Base-by-base conservation (phyloP, 2,888 invertebrate species). In the Drosophila seclusa region DNA sequence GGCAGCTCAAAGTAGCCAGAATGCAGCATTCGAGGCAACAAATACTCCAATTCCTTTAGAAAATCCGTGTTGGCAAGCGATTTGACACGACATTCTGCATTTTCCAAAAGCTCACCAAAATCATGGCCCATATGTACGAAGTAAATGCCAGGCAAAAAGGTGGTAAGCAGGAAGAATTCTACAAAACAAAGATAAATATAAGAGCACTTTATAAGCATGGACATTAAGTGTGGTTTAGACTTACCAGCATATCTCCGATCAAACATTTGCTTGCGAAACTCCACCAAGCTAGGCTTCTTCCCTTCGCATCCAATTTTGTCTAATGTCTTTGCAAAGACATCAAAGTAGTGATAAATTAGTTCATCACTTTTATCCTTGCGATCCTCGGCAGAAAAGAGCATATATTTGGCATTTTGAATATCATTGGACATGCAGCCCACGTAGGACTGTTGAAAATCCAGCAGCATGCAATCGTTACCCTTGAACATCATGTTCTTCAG, bases 401-500 rank as follows among this genome's bases (percentile, higher is more conserved):
- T 78, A 34, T 78, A 89, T 0, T 78, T 53, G 0, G 91, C 78
- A 48, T 87, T 87, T 0, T 78, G 68, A 1, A 91, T 8, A 57
- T 91, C 91, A 21, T 64, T 72, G 0, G 78, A 69, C 10, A 87
- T 82, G 0, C 86, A 77, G 5, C 84, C 87, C 24, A 90, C 73
- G 27, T 78, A 79, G 18, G 81, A 78, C 18, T 78, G 27, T 68
- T 91, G 91, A 31, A 74, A 91, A 38, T 91, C 91, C 4, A 91
- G 31, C n/a, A 90, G 49, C 81, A 89, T 83, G 8, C 85, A 76
- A 27, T 90, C 90, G 50, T 69, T 72, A 29, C 65, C 57, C 31
- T 76, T 85, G 13, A 85, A 90, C 90, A 91, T 89, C 81, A 90
- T 80, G 38, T 91, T 91, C 5, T 82, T 82, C 1, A 45, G 6